phyloP scores from a whole-genome alignment of 2,797 vertebrate genomes.

The Acridotheres tristis region DNA sequence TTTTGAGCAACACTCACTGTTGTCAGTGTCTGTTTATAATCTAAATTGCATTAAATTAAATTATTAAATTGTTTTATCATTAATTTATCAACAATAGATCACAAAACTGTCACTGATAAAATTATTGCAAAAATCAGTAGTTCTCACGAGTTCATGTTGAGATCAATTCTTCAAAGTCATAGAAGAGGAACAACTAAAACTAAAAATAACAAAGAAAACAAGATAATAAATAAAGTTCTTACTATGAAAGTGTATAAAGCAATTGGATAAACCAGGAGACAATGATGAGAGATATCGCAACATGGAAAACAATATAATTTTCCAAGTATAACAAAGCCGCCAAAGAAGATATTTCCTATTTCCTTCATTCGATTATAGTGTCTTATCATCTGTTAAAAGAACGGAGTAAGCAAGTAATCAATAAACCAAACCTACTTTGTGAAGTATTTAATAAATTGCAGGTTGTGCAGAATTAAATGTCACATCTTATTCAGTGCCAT shows the following conservation, averaged over 20 bases:
- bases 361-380: neutral
- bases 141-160: neutral
- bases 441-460: neutral
- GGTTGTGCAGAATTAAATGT: neutral
- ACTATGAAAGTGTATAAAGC: neutral
- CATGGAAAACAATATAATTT: neutral
- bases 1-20: neutral
- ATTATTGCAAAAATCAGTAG: neutral
- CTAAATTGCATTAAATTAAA: neutral
- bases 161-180: neutral
- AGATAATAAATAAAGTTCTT: neutral
- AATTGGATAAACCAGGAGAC: neutral
- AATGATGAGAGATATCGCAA: neutral
- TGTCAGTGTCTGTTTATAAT: neutral
- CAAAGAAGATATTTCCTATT: neutral
- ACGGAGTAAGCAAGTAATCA: neutral
- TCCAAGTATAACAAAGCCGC: neutral
- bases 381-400: neutral
- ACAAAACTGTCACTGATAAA: neutral
- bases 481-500: neutral
- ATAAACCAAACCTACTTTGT: neutral
- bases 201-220: neutral
- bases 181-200: neutral
- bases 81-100: neutral
- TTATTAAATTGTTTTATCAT: neutral